Percentiles rank a stretch among this genome's conserved stretches.
These are phyloP conservation scores for Sisor rabdophorus DNA, from an alignment of 2,113 vertebrate species.

Conservation along the genomic window DNA sequence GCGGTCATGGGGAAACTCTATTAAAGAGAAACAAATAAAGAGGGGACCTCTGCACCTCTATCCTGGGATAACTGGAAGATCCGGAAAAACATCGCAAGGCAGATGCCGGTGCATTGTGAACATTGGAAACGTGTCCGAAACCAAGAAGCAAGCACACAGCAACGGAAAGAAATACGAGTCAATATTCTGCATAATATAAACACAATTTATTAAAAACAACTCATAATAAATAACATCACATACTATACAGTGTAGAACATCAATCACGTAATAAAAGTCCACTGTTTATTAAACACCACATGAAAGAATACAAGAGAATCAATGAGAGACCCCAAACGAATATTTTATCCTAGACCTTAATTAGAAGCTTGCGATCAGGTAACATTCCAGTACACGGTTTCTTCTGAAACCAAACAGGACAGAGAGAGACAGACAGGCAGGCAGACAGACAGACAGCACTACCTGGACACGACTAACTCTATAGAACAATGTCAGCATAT, in stretches of 20 bases:
- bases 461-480: neutral
- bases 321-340: slow-evolving; percentile 27
- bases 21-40: slow-evolving; percentile 45
- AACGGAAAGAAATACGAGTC: neutral
- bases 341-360: slow-evolving; percentile 27
- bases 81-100: slow-evolving; percentile 11
- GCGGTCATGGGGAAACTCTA: slow-evolving; percentile 26
- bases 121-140: neutral
- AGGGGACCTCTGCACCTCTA: slow-evolving; percentile 6
- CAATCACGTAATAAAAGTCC: slow-evolving; percentile 33
- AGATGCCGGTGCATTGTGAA: slow-evolving; percentile 16
- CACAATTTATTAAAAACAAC: slow-evolving; percentile 54
- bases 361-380: neutral
- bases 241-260: slow-evolving; percentile 17
- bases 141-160: neutral
- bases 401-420: slow-evolving; percentile 18
- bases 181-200: slow-evolving; percentile 28
- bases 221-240: slow-evolving; percentile 48
- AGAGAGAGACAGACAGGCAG: neutral
- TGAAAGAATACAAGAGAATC: slow-evolving; percentile 24
- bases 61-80: neutral
- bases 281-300: slow-evolving; percentile 29
- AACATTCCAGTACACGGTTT: neutral
- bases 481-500: neutral
- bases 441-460: neutral